Base-by-base conservation (phyloP, 2,888 invertebrate genomes). In the Auanema freiburgensis region DNA sequence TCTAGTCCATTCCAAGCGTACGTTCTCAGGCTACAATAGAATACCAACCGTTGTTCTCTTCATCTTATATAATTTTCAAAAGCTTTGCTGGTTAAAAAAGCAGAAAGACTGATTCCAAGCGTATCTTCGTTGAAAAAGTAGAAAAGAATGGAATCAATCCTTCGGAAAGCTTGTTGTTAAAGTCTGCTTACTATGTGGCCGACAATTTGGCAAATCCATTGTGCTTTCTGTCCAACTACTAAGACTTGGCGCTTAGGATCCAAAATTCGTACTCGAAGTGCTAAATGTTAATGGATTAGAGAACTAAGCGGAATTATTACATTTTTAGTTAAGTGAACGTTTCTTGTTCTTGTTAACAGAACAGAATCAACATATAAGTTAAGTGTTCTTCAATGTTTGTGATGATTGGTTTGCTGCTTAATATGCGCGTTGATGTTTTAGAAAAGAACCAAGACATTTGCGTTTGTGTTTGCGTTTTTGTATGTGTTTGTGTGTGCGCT, bases 1-100 rank as follows among this genome's bases (percentile, higher is more conserved):
- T 85, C 91, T 92, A 50, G 88, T 89, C 97, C 97, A 98, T 18
- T 85, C 87, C 21, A 92, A 75, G 55, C 67, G 67, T 33, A 78
- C 79, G 41, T 69, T 49, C 44, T 77, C 69, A 10, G 57, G 69
- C 71, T 73, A 59, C 52, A 51, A n/a, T 65, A 12, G 76, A 58
- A 50, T 23, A 53, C 25, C 16, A 24, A 24, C 33, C 41, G 12
- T 16, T 25, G 54, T 25, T 40, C 52, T 18, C 23, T 52, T 52
- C 25, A 21, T 23, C 12, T 55, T 21, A n/a, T 33, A 24, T 18
- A 8, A 56, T 18, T 42, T 6, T 16, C 6, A 40, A n/a, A 56
- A 16, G 18, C 43, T 42, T 42, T 42, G n/a, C 21, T 42, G n/a
- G 23, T n/a, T 42, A 56, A 56, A 46, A 46, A 5, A 33, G 33